These are phyloP conservation scores for Scomber scombrus DNA, from an alignment of 2,113 vertebrate genomes.

Conservation along the genomic window DNA sequence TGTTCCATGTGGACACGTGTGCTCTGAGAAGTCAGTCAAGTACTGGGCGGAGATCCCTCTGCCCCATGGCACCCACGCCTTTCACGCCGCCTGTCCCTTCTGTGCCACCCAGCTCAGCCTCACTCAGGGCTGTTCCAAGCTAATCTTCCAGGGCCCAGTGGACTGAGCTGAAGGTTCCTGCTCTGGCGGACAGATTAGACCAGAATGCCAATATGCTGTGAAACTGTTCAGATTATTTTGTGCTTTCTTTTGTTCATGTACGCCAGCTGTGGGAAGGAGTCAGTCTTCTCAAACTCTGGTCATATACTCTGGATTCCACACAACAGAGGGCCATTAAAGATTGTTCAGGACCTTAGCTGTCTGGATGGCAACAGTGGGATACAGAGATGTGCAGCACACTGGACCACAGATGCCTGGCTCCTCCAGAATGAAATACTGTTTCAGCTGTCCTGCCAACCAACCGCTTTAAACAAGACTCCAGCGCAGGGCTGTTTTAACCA, in stretches of 20 bases:
- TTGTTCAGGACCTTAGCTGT: conserved; percentile 53
- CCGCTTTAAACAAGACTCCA: conserved; percentile 47
- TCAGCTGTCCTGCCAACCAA: conserved; percentile 52
- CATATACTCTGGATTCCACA: conserved; percentile 66
- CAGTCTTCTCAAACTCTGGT: conserved; percentile 53
- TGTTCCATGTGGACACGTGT: conserved; percentile 96
- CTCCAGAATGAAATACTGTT: conserved; percentile 57
- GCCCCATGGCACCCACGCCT: conserved; percentile 97
- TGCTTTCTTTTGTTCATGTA: conserved; percentile 67
- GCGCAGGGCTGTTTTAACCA: conserved; percentile 36
- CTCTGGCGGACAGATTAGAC: conserved; percentile 11
- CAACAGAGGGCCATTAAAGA: conserved; percentile 58
- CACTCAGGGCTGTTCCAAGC: conserved; percentile 92
- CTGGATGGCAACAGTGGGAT: conserved; percentile 48
- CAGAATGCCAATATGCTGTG: conserved; percentile 74
- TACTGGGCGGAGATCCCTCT: conserved; percentile 98
- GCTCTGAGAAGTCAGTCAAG: conserved; percentile 96
- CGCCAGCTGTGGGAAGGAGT: conserved; percentile 53
- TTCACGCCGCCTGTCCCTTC: conserved; percentile 97
- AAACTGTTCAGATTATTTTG: conserved; percentile 72
- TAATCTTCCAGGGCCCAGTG: conserved; percentile 97
- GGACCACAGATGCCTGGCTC: conserved; percentile 56
- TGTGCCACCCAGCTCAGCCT: conserved; percentile 93
- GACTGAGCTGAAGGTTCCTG: conserved; percentile 86
- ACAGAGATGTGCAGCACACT: conserved; percentile 51